These are phyloP conservation scores for Oscheius sp. DNA, from an alignment of 2,888 invertebrate species.

Conservation along the genomic window DNA sequence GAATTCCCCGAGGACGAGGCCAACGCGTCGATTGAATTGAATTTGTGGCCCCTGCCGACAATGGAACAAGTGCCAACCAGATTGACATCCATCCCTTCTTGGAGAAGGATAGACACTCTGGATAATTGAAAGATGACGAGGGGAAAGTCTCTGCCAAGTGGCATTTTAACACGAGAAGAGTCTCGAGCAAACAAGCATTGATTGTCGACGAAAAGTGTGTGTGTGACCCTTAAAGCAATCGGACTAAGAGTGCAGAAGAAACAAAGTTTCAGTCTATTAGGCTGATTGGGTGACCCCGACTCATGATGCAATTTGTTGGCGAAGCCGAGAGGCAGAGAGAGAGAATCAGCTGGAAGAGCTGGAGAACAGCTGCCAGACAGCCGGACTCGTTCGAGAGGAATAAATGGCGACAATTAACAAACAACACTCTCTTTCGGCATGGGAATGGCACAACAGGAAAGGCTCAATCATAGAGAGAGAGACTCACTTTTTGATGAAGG, in stretches of 20 bases:
- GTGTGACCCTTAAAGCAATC: constrained; percentile 7
- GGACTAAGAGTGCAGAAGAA: constrained; percentile 1
- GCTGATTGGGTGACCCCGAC: constrained; percentile 35
- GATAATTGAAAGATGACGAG: constrained; percentile 1
- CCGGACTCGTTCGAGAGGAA: neutral
- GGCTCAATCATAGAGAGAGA: no score
- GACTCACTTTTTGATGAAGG: constrained; percentile 56
- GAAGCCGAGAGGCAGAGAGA: neutral
- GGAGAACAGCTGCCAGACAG: constrained; percentile 11
- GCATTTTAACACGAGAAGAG: constrained; percentile 37
- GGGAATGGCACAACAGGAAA: no score
- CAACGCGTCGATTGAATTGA: constrained; percentile 29
- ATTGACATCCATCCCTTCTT: constrained; percentile 23
- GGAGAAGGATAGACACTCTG: neutral
- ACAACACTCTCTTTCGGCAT: neutral
- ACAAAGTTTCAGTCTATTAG: constrained; percentile 32
- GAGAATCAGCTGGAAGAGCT: constrained; percentile 8
- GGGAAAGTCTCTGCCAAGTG: constrained; percentile 19
- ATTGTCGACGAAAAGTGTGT: constrained; percentile 26
- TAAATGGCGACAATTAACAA: constrained; percentile 4
- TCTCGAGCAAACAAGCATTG: constrained; percentile 23
- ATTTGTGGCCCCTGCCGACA: constrained; percentile 13
- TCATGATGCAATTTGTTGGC: constrained; percentile 29
- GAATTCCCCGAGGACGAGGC: constrained; percentile 26
- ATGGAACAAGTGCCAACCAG: constrained; percentile 36